Conservation (phyloP, 2,888 invertebrate species). For the Cryptophagus acutangulus region DNA sequence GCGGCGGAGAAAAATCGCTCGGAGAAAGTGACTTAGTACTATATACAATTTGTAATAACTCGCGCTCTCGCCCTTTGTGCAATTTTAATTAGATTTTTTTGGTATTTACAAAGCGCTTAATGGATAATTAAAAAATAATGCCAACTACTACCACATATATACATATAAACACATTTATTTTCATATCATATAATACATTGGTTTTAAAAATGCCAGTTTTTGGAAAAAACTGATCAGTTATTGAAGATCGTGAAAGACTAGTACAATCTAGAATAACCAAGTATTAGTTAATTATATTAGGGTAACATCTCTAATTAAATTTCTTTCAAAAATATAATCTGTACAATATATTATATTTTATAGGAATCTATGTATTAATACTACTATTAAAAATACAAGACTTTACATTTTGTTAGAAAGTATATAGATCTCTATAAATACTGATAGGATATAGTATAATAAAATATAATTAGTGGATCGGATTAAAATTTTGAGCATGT, state of each 20-base stretch:
- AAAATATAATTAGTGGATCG: not conserved
- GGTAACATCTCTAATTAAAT: slow-evolving; percentile 17
- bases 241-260: slow-evolving; percentile 43
- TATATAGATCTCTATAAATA: slow-evolving; percentile 16
- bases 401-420: slow-evolving; percentile 10
- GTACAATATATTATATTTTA: slow-evolving; percentile 15
- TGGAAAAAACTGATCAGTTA: slow-evolving; percentile 31
- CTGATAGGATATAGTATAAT: slow-evolving; percentile 5
- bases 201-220: slow-evolving; percentile 38
- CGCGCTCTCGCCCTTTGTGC: too few species aligned
- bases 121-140: not conserved
- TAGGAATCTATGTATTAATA: slow-evolving; percentile 4
- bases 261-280: slow-evolving; percentile 42
- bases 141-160: slow-evolving; percentile 21
- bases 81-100: too few species aligned
- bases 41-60: too few species aligned
- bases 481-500: not conserved
- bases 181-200: slow-evolving; percentile 31
- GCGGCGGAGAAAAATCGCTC: not conserved
- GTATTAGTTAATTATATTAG: slow-evolving; percentile 15
- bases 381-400: not conserved
- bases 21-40: too few species aligned
- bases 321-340: slow-evolving; percentile 5
- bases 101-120: too few species aligned
- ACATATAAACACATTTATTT: slow-evolving; percentile 34